Base-by-base conservation (phyloP, 2,797 vertebrate species). In the Cichlasoma orientale region DNA sequence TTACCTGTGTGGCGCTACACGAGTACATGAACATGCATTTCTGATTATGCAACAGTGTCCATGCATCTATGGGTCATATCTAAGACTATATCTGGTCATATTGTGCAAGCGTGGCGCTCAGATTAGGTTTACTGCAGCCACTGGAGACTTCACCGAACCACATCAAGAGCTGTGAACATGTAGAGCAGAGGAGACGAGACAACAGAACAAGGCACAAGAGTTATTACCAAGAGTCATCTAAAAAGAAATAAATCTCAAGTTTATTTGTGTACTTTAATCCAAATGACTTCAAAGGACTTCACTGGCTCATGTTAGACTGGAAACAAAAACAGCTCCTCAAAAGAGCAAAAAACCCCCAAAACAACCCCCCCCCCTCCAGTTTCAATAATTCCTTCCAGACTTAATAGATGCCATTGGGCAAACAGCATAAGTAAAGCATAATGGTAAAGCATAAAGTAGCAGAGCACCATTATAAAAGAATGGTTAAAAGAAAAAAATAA, bases 41-140 rank as follows among this genome's bases (percentile, higher is more conserved):
- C 52, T 70, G 55, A 77, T 87, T 82, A 72, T 44, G 73, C 56
- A 61, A 33, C 57, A 36, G 61, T 21, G 36, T n/a, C 61, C 44
- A 33, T 66, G 54, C 16, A 57, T 29, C 19, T 77, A 16, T 83
- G 82, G 88, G 88, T 81, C 86, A 82, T 89, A 82, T 68, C 44
- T 68, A 7, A 68, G 63, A 1, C 63, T 68, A 31, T 14, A 68
- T 31, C 90, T 90, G 89, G 87, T 76, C 58, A 72, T 87, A 92
- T 94, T 94, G 92, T 93, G 75, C 54, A 19, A 55, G 25, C 8
- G 4, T 33, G 27, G 29, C 25, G 70, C 47, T 72, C 78, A 75
- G 81, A 77, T 88, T 72, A 73, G 82, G 55, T 63, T 82, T 36
- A 52, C 79, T 83, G 57, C 74, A 74, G 44, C 57, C 58, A 82